phyloP scores from a whole-genome alignment of 2,888 invertebrate species.

The Pachydiplax longipennis region DNA sequence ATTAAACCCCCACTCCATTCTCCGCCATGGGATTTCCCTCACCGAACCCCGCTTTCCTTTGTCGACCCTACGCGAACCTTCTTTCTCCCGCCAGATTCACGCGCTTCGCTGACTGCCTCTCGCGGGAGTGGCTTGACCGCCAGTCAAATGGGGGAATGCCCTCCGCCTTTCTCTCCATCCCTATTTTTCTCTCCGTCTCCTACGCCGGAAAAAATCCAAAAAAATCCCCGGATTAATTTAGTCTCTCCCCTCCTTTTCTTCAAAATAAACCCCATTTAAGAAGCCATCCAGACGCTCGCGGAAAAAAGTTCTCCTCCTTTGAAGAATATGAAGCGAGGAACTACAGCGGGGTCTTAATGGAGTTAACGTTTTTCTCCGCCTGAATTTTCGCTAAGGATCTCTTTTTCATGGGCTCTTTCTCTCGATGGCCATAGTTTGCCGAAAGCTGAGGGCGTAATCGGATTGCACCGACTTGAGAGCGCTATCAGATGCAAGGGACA shows the following conservation, averaged over 20 bases:
- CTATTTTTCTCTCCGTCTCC: not conserved
- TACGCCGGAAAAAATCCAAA: not conserved
- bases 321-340: not conserved
- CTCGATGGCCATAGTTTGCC: too few species aligned
- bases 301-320: not conserved
- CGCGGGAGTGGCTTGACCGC: not conserved
- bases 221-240: not conserved
- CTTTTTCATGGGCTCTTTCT: too few species aligned
- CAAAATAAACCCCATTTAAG: not conserved
- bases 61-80: not conserved
- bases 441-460: too few species aligned
- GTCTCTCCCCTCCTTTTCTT: not conserved
- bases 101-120: not conserved
- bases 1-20: conserved; percentile 2
- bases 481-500: too few species aligned
- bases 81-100: not conserved
- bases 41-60: not conserved
- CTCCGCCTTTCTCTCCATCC: not conserved
- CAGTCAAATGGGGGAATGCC: not conserved
- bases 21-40: not conserved
- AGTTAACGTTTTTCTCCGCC: not conserved
- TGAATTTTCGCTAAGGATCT: too few species aligned
- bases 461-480: too few species aligned
- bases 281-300: not conserved
- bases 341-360: not conserved